Conservation (phyloP, 2,888 invertebrate genomes). For the Nomada lathburiana region DNA sequence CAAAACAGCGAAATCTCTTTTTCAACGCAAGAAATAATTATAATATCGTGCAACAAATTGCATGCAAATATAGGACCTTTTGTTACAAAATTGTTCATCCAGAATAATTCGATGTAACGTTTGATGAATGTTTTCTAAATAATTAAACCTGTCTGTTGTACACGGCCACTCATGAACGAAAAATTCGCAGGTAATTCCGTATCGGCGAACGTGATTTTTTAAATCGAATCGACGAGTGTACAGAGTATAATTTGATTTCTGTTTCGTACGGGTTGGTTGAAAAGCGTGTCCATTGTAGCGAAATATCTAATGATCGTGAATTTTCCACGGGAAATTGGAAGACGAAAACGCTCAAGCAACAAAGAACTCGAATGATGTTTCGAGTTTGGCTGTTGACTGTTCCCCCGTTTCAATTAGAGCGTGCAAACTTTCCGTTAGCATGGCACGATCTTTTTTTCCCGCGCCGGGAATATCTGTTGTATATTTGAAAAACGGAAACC, state of each 20-base stretch:
- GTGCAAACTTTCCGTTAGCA: not conserved
- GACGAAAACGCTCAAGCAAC: not conserved
- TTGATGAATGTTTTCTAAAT: constrained; percentile 19
- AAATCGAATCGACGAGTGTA: constrained; percentile 6
- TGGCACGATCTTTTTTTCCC: not conserved
- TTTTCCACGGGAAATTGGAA: not conserved
- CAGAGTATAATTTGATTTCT: constrained; percentile 14
- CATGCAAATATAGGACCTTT: too few species aligned
- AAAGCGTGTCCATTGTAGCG: not conserved
- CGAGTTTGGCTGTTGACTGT: not conserved
- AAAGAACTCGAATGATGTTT: not conserved
- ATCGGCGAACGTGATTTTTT: not conserved
- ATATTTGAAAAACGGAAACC: too few species aligned
- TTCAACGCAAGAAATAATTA: too few species aligned
- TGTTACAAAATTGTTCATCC: too few species aligned
- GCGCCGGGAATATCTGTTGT: too few species aligned
- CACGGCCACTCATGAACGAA: not conserved
- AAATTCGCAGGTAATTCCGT: constrained; percentile 2
- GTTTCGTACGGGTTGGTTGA: not conserved
- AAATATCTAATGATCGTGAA: not conserved
- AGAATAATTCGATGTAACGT: not conserved
- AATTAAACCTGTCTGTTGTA: constrained; percentile 1
- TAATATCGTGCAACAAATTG: too few species aligned
- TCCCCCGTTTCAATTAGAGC: constrained; percentile 4
- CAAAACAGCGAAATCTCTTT: not conserved